phyloP scores from a whole-genome alignment of 2,797 vertebrate species.

The Pelodytes ibericus region DNA sequence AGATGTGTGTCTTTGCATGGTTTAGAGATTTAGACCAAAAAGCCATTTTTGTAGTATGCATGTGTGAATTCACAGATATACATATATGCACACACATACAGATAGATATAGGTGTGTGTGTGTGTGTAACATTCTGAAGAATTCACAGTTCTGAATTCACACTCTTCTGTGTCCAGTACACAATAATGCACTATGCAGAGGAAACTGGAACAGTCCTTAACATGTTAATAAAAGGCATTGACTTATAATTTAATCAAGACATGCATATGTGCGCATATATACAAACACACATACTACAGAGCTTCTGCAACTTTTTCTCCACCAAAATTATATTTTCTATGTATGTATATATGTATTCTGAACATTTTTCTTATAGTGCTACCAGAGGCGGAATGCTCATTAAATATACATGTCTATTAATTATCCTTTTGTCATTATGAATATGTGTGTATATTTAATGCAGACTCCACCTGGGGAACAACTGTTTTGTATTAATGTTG shows the following conservation, averaged over 20 bases:
- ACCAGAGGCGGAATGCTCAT: neutral
- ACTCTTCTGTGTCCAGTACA: neutral
- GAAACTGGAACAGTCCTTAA: neutral
- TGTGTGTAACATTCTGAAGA: neutral
- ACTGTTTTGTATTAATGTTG: neutral
- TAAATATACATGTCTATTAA: neutral
- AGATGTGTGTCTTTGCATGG: too few relatives aligned
- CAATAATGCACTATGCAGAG: neutral
- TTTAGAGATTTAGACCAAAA: too few relatives aligned
- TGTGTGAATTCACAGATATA: neutral
- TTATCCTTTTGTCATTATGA: neutral
- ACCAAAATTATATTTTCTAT: neutral
- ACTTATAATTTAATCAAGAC: neutral
- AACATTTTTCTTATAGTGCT: neutral
- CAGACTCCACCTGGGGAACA: neutral
- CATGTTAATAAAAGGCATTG: neutral
- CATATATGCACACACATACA: neutral
- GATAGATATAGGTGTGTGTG: neutral
- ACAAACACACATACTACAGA: neutral
- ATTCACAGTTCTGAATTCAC: too few relatives aligned
- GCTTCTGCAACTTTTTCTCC: neutral
- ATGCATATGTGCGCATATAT: neutral
- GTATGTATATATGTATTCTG: neutral
- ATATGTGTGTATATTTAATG: neutral
- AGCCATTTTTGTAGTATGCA: too few relatives aligned